Evolutionary conservation across 2,888 invertebrate genomes (phyloP).

Genomic region (Leucophora obtusa): DNA sequence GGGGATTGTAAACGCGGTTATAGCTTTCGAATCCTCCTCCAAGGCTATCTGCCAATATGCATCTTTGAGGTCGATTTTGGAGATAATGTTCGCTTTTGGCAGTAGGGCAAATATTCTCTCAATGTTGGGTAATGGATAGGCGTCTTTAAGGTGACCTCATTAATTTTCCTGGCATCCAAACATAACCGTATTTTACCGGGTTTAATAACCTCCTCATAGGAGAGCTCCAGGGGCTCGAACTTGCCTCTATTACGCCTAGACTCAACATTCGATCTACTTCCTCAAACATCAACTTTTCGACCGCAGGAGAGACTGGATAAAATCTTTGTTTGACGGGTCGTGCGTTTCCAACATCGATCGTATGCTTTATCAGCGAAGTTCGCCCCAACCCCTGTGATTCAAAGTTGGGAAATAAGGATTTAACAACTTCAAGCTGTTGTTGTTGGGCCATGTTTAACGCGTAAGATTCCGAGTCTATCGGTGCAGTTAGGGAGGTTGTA

Average conservation of each 20-base stretch:
- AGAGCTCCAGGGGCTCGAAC: neutral
- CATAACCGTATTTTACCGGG: neutral
- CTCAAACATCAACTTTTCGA: too few relatives aligned
- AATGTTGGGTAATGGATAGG: too few relatives aligned
- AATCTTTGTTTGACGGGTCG: neutral
- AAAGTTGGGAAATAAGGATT: conserved; percentile 6
- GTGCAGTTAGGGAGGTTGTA: too few relatives aligned
- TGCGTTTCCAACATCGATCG: neutral
- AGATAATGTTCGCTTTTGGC: neutral
- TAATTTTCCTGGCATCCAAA: too few relatives aligned
- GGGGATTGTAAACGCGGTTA: neutral
- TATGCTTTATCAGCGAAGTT: neutral
- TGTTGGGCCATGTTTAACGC: neutral
- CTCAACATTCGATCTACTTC: conserved; percentile 7
- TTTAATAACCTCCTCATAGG: neutral
- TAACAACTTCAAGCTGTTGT: neutral
- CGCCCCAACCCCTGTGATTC: conserved; percentile 4
- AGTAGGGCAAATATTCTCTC: too few relatives aligned
- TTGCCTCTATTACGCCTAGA: neutral
- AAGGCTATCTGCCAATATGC: neutral
- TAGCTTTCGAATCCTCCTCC: neutral
- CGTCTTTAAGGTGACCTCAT: too few relatives aligned
- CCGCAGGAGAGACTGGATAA: too few relatives aligned
- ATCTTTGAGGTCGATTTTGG: neutral
- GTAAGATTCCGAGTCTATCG: too few relatives aligned